Conservation (phyloP, 2,797 vertebrate genomes). For the Lemur catta region DNA sequence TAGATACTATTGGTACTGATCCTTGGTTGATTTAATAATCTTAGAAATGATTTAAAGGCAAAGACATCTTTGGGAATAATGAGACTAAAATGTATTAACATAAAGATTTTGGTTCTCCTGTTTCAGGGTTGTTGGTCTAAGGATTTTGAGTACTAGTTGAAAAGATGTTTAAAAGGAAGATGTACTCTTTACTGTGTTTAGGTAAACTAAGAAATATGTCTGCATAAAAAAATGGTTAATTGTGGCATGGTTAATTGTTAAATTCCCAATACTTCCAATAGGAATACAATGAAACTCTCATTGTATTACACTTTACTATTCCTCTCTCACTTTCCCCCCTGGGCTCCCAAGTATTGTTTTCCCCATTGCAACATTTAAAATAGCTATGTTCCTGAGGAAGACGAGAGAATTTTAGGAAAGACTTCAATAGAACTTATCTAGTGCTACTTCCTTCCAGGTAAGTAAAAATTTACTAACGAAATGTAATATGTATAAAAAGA, state of each 20-base stretch:
- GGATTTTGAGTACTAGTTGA: constrained; percentile 70
- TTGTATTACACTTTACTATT: constrained; percentile 62
- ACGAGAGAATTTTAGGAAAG: constrained; percentile 75
- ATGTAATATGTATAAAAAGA: constrained; percentile 40
- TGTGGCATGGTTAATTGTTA: constrained; percentile 59
- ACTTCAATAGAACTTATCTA: constrained; percentile 74
- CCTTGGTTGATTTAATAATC: constrained; percentile 67
- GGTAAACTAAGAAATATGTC: constrained; percentile 70
- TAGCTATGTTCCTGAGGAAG: constrained; percentile 76
- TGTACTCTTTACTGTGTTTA: constrained; percentile 61
- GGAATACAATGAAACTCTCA: constrained; percentile 65
- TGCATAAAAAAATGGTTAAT: constrained; percentile 56
- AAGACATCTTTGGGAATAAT: constrained; percentile 68
- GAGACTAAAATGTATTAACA: constrained; percentile 71
- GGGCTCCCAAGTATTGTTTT: constrained; percentile 72
- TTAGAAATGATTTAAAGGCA: constrained; percentile 70
- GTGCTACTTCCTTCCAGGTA: constrained; percentile 72
- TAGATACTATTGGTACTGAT: constrained; percentile 66
- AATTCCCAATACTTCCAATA: constrained; percentile 64
- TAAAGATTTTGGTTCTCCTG: constrained; percentile 70
- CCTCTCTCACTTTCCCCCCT: constrained; percentile 53
- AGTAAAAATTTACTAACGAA: constrained; percentile 69
- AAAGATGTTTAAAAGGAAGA: constrained; percentile 69
- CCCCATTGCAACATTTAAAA: constrained; percentile 67
- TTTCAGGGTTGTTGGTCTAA: constrained; percentile 70